These are phyloP conservation scores for Drosophila fulvimacula DNA, from an alignment of 2,888 invertebrate genomes.

Conservation along the genomic window DNA sequence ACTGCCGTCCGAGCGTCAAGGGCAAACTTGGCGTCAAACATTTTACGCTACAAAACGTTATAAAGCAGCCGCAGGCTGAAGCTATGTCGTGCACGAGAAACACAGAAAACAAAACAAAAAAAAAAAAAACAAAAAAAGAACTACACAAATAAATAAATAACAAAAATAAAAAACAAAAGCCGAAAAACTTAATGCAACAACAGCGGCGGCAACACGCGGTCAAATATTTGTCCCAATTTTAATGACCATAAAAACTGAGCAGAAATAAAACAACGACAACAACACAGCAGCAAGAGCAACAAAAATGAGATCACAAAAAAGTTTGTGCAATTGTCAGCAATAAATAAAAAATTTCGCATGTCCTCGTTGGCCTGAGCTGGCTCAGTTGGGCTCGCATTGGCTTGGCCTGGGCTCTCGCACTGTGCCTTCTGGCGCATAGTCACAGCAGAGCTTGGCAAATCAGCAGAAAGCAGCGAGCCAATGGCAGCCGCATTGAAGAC, in stretches of 20 bases:
- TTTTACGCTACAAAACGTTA: conserved; percentile 52
- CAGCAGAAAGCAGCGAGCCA: conserved; percentile 41
- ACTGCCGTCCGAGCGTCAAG: conserved; percentile 58
- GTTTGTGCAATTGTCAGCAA: conserved; percentile 80
- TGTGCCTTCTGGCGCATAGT: conserved; percentile 72
- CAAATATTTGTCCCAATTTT: conserved; percentile 81
- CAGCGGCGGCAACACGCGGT: conserved; percentile 52
- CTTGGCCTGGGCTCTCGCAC: conserved; percentile 44
- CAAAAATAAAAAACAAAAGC: conserved; percentile 28
- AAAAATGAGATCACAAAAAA: conserved; percentile 57
- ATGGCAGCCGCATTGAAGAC: conserved; percentile 15
- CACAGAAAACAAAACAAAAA: conserved; percentile 18
- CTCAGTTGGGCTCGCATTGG: conserved; percentile 19
- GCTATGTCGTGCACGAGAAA: conserved; percentile 62
- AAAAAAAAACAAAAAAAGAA: conserved; percentile 29
- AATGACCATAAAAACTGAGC: conserved; percentile 72
- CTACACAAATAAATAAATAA: conserved; percentile 17
- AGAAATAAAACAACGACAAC: conserved; percentile 18
- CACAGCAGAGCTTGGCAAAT: conserved; percentile 46
- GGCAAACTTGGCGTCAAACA: conserved; percentile 64
- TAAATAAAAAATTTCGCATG: conserved; percentile 82
- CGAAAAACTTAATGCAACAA: conserved; percentile 36
- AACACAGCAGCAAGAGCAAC: conserved; percentile 21
- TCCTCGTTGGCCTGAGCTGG: conserved; percentile 63
- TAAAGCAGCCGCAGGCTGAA: conserved; percentile 46